A percentile compares a stretch with the other conserved stretches of the same genome.
These are phyloP conservation scores for Philopotamus ludificatus DNA, from an alignment of 1,140 invertebrate genomes.

Conservation along the genomic window DNA sequence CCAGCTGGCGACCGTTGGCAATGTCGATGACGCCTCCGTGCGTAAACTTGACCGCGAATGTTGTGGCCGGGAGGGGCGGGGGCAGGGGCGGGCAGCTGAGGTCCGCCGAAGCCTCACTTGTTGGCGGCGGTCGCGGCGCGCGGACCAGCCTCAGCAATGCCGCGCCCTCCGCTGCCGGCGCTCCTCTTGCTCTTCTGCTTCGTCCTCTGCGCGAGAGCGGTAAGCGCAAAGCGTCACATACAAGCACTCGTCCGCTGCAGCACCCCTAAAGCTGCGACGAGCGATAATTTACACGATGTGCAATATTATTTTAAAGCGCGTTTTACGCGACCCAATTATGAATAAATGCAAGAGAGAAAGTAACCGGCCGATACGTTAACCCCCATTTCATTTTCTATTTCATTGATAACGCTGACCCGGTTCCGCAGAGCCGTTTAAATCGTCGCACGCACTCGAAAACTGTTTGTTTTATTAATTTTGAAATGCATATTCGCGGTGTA, in stretches of 20 bases:
- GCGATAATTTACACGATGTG: neutral
- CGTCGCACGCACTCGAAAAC: too few species aligned
- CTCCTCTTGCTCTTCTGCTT: conserved; percentile 8
- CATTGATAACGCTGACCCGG: neutral
- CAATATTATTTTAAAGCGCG: too few species aligned
- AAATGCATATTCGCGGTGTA: too few species aligned
- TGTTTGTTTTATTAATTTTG: too few species aligned
- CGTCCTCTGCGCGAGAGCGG: neutral
- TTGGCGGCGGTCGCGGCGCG: conserved; percentile 9
- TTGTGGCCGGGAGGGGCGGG: neutral
- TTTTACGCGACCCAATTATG: too few species aligned
- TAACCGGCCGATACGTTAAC: neutral
- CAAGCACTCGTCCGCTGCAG: too few species aligned
- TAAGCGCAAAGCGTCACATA: too few species aligned
- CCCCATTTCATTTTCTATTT: neutral
- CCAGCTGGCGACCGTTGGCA: too few species aligned
- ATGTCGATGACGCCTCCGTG: neutral
- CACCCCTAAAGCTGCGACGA: neutral
- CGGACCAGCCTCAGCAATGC: conserved; percentile 13
- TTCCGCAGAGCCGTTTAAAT: too few species aligned
- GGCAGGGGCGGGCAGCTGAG: neutral
- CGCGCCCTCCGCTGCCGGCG: neutral
- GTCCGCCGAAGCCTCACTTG: conserved; percentile 2
- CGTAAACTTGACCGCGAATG: neutral
- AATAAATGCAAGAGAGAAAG: neutral